phyloP scores from a whole-genome alignment of 2,113 vertebrate species.

The Tursiops truncatus region DNA sequence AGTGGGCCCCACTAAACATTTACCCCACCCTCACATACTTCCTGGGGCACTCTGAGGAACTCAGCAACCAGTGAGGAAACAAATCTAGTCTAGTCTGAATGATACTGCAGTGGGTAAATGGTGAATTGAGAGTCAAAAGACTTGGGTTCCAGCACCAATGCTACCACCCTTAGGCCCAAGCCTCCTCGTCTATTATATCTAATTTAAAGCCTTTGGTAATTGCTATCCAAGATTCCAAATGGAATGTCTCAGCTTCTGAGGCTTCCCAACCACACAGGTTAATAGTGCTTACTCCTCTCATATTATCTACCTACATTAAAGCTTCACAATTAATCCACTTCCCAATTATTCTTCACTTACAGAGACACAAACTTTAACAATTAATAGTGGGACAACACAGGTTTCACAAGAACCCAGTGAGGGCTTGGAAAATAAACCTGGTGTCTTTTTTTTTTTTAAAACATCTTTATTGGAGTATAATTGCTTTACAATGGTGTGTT shows the following conservation, averaged over 20 bases:
- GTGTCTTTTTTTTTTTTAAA: background rate
- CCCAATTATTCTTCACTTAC: background rate
- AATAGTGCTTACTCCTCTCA: background rate
- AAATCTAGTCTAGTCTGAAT: background rate
- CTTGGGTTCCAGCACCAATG: background rate
- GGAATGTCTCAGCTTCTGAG: background rate
- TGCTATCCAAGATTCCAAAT: background rate
- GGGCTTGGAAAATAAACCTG: background rate
- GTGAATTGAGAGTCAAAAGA: background rate
- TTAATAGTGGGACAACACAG: background rate
- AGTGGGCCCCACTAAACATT: background rate
- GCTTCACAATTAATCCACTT: background rate
- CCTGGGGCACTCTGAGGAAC: background rate
- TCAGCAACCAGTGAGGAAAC: background rate
- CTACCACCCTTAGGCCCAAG: background rate
- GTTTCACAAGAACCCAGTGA: background rate
- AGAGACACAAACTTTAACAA: constrained; percentile 16
- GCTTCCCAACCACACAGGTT: background rate
- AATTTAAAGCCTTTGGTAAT: background rate
- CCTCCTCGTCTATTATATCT: background rate
- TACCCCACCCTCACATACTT: background rate
- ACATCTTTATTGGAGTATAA: no score
- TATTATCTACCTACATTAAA: background rate
- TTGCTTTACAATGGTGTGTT: no score
- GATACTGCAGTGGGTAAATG: background rate